A percentile compares a stretch with the other conserved stretches of the same genome.
phyloP scores from a whole-genome alignment of 1,140 invertebrate genomes.

The Mamestra configurata region DNA sequence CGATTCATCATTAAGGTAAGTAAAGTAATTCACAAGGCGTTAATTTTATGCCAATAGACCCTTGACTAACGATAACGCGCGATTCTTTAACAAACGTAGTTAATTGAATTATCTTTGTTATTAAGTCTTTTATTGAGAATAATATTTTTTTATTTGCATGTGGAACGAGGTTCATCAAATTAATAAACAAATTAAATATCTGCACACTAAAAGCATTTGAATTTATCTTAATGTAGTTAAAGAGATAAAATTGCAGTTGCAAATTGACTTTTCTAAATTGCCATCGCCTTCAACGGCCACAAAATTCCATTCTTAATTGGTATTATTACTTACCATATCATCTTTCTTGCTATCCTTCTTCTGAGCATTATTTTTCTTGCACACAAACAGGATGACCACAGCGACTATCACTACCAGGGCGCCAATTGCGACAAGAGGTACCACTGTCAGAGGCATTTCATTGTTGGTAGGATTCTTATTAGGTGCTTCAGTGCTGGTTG shows the following conservation, averaged over 20 bases:
- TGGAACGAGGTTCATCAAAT: background rate
- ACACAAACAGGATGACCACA: slow-evolving; percentile 78
- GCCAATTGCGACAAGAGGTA: slow-evolving; percentile 79
- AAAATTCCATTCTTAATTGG: too few relatives aligned
- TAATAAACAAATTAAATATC: background rate
- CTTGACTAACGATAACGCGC: too few relatives aligned
- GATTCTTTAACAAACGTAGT: background rate
- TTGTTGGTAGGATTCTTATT: slow-evolving; percentile 64
- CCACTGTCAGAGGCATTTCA: slow-evolving; percentile 75
- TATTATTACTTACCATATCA: slow-evolving; percentile 75
- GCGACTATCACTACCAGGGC: slow-evolving; percentile 79
- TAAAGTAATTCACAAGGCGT: too few relatives aligned
- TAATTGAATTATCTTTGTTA: background rate
- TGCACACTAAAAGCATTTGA: background rate
- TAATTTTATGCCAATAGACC: too few relatives aligned
- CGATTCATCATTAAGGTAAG: too few relatives aligned
- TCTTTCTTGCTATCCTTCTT: slow-evolving; percentile 79
- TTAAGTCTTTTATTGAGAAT: background rate
- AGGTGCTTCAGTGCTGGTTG: slow-evolving; percentile 60
- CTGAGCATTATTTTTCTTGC: slow-evolving; percentile 73
- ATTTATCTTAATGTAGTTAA: background rate
- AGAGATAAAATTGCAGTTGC: too few relatives aligned
- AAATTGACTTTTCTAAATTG: too few relatives aligned
- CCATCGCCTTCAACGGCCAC: too few relatives aligned
- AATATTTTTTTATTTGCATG: background rate